phyloP scores from a whole-genome alignment of 2,797 vertebrate genomes.

The Halcyon leucocephala region DNA sequence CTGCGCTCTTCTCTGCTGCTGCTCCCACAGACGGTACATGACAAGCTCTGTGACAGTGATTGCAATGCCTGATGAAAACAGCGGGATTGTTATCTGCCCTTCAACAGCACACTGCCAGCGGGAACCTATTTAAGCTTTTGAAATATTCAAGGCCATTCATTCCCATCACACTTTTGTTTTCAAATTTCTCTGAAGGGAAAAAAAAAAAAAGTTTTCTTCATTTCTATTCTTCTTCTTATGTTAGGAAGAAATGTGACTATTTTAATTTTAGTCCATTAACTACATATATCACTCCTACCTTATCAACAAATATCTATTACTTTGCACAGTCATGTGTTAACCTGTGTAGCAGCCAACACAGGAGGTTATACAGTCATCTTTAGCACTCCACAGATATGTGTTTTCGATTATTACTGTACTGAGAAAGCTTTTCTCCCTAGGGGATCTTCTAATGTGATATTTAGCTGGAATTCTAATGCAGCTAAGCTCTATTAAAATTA shows the following conservation, averaged over 20 bases:
- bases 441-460: conserved; percentile 40
- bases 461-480: conserved; percentile 59
- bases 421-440: conserved; percentile 33
- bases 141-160: conserved; percentile 12
- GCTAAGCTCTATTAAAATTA: conserved; percentile 56
- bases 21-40: neutral
- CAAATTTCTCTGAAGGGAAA: neutral
- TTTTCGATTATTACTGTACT: neutral
- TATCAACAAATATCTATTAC: conserved; percentile 39
- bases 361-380: neutral
- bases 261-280: conserved; percentile 18
- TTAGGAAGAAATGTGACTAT: neutral
- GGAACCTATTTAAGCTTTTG: neutral
- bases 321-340: conserved; percentile 36
- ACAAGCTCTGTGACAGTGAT: neutral
- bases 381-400: neutral
- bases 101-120: neutral
- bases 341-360: neutral
- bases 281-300: neutral
- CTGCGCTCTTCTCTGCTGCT: neutral
- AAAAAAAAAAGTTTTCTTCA: neutral
- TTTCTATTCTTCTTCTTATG: neutral
- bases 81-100: neutral
- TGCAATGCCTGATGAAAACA: neutral
- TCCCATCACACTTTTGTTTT: neutral